Evolutionary conservation across 2,888 invertebrate species (phyloP), one percentile per base, ranked within the genome.

Genomic region (Pristionchus entomophagus): DNA sequence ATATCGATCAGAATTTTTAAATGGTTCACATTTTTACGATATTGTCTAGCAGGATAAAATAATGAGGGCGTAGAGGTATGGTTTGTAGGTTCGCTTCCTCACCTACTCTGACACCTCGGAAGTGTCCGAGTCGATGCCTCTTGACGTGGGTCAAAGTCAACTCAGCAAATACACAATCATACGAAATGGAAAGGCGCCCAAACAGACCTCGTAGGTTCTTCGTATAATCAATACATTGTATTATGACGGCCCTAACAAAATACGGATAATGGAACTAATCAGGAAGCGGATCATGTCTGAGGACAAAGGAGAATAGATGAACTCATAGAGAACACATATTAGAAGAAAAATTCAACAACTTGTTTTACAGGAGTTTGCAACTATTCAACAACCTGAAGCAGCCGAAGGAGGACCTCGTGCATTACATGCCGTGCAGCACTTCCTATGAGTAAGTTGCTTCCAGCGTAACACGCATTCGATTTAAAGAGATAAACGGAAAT

Each of bases 381-480:
- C 32, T 19, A 35, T 65, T 65, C 35, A 35, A 32, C 35, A n/a
- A 65, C 10, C 6, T 35, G 32, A 65, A 65, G 65, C 65, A 35
- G 65, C 32, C 5, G 19, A 65, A 65, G 4, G 65, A 65, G 19
- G 65, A 65, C 12, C 35, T 65, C 32, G 65, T 65, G 17, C 65
- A 65, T 32, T 65, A 65, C 65, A 65, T 65, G 65, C 65, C 65
- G 32, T 65, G 65, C 65, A 65, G 35, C 19, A 65, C 65, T 2
- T 14, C 12, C 17, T 65, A 65, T 19, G 35, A 65, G 65, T 65
- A 22, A 35, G 65, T 69, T 29, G 12, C 32, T 12, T 8, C 14
- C 8, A 45, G 14, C 8, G 45, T 6, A 14, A 45, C 6, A 45
- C 45, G 45, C n/a, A n/a, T 45, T 14, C 45, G 8, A 45, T 6